Evolutionary conservation across 1,140 invertebrate genomes (phyloP).

Genomic region (Diprion similis): DNA sequence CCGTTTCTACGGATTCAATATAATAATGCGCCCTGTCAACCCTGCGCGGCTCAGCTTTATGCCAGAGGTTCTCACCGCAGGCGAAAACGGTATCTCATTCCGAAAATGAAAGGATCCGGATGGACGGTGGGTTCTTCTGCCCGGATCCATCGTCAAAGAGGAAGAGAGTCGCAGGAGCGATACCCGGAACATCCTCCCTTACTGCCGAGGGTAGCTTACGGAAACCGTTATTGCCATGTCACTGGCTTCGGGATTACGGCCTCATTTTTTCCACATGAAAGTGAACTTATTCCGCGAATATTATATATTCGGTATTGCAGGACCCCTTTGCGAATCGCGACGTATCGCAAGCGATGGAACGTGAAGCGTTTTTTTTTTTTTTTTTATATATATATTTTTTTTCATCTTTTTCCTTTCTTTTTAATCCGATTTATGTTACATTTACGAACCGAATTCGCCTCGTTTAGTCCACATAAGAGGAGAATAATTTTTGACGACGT

Average conservation of each 20-base stretch:
- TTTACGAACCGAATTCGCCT: too few relatives aligned
- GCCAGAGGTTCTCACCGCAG: slow-evolving; percentile 32
- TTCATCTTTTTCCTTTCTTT: too few relatives aligned
- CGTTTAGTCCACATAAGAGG: too few relatives aligned
- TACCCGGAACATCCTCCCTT: slow-evolving; percentile 25
- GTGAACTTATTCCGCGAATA: slow-evolving; percentile 29
- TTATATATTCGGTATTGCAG: not conserved
- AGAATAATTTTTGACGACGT: too few relatives aligned
- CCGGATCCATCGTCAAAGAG: not conserved
- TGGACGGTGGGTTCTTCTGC: not conserved
- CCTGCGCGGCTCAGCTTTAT: slow-evolving; percentile 32
- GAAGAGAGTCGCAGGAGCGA: slow-evolving; percentile 9
- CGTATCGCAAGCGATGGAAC: slow-evolving; percentile 8
- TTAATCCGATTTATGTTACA: too few relatives aligned
- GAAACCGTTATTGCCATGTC: slow-evolving; percentile 49
- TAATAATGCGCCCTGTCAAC: slow-evolving; percentile 40
- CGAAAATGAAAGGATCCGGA: not conserved
- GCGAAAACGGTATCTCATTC: too few relatives aligned
- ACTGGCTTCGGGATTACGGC: slow-evolving; percentile 52
- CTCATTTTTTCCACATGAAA: slow-evolving; percentile 54
- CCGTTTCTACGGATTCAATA: slow-evolving; percentile 51
- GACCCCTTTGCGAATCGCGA: not conserved
- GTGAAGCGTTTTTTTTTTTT: too few relatives aligned
- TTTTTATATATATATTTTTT: too few relatives aligned
- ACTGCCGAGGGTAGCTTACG: slow-evolving; percentile 42